phyloP scores from a whole-genome alignment of 2,113 vertebrate species.

The Halcyon senegalensis region DNA sequence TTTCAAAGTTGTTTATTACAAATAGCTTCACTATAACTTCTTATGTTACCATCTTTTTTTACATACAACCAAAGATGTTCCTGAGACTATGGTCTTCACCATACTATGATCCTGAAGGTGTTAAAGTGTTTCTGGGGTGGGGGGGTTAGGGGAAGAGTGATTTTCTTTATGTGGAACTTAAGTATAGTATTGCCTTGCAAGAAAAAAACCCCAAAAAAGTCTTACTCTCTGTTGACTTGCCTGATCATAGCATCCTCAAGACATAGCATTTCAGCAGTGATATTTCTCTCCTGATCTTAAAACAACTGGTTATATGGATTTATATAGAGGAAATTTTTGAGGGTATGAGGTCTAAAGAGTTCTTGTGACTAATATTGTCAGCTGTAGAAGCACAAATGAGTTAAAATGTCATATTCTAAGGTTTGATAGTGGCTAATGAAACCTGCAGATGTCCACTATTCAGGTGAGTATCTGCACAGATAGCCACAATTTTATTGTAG shows the following conservation, averaged over 20 bases:
- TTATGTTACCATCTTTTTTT: neutral
- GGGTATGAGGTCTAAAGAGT: neutral
- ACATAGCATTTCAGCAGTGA: accelerated
- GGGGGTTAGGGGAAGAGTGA: too few relatives aligned
- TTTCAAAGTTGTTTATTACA: neutral
- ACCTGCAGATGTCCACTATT: neutral
- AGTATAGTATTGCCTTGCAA: neutral
- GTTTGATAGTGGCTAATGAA: neutral
- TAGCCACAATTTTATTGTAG: neutral
- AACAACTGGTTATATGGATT: neutral
- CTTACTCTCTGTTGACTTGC: neutral
- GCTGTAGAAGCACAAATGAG: neutral
- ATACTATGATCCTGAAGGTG: neutral
- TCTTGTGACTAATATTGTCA: neutral
- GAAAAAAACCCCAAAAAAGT: neutral
- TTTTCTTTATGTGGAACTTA: neutral
- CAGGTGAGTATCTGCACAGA: neutral
- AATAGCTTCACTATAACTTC: neutral
- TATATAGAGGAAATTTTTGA: neutral
- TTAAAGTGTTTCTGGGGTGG: neutral
- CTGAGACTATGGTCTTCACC: neutral
- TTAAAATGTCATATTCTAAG: neutral
- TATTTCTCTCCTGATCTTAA: neutral
- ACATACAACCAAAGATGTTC: neutral
- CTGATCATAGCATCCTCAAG: neutral